Evolutionary conservation across 2,888 invertebrate species (phyloP), one percentile per base, ranked within the genome.

Genomic region (Homarus gammarus): DNA sequence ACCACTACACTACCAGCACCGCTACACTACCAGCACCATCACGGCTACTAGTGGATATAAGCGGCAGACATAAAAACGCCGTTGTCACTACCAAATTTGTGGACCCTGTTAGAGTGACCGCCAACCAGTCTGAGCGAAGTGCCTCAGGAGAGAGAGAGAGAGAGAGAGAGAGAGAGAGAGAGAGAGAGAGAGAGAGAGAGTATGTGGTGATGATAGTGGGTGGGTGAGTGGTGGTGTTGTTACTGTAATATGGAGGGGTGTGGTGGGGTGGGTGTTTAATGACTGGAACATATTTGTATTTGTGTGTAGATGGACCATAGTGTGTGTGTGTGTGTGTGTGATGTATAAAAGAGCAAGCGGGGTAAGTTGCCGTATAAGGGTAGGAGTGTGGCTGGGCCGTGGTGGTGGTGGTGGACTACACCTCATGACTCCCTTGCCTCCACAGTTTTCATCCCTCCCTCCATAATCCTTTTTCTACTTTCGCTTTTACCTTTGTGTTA

Each of bases 351-450:
- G 64, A 64, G 64, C 64, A 64, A 27, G 64, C 64, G 0, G 64
- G 64, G 64, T 22, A 64, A 27, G 64, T 64, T 27, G n/a, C 64
- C 64, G 64, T 64, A 64, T 64, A 64, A 64, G 64, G 44, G 44
- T 5, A 44, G 64, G 64, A 64, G 64, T n/a, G n/a, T n/a, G 27
- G 64, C 27, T 27, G 64, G 64, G 64, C 64, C 8, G 27, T n/a
- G 27, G 27, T 64, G n/a, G 64, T 56, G 49, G 49, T 44, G 44
- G 44, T 56, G 56, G 5, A 44, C 27, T 27, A 18, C 18, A 18
- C 56, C 22, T 27, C 64, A 64, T 64, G 64, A 64, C 64, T n/a
- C 22, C n/a, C n/a, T n/a, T n/a, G n/a, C n/a, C n/a, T n/a, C n/a
- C n/a, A n/a, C n/a, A n/a, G n/a, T 27, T 15, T 27, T 8, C 64